Evolutionary conservation across 2,113 vertebrate species (phyloP), one percentile per base, ranked within the genome.

Genomic region (Oncorhynchus mykiss): DNA sequence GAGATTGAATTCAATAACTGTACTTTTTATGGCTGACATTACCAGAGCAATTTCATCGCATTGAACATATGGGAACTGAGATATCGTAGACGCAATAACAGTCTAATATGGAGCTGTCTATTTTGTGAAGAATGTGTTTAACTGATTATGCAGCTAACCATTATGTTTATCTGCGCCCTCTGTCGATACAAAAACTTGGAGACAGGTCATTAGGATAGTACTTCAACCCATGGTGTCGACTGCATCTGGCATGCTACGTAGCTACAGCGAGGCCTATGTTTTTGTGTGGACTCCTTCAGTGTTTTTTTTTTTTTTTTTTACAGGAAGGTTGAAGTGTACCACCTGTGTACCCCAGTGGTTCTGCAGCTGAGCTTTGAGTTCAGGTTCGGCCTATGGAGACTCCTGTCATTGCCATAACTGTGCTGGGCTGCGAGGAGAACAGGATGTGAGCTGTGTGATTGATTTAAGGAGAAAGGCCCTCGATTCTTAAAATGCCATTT

Each of bases 401-500:
- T 54, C 51, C 51, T 54, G 51, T 54, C 51, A 54, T 54, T 54
- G 16, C 13, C 72, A 67, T 8, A 49, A 31, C 66, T 73, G 59
- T 62, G 59, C 70, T 66, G 70, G 57, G 27, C 31, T 45, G 39
- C 2, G 39, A 3, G 22, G 11, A 27, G 29, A 65, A 71, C 57
- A 59, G 48, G 48, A 70, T 81, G 82, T 72, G 65, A 68, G 75
- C 72, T 31, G 76, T 54, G 81, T 90, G 87, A 91, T 92, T 92
- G 91, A 92, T 90, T 91, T 89, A 89, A 91, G 88, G 86, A 88
- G 72, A 54, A 54, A 64, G 84, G 82, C 80, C 0, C 54, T 27
- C 73, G 84, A 87, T 83, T 89, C 83, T 84, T 89, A 89, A 89
- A 90, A 87, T 91, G 91, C 89, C 88, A 91, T 92, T 92, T 91